Evolutionary conservation across 2,113 vertebrate species (phyloP).

Genomic region (Thalassoma bifasciatum): DNA sequence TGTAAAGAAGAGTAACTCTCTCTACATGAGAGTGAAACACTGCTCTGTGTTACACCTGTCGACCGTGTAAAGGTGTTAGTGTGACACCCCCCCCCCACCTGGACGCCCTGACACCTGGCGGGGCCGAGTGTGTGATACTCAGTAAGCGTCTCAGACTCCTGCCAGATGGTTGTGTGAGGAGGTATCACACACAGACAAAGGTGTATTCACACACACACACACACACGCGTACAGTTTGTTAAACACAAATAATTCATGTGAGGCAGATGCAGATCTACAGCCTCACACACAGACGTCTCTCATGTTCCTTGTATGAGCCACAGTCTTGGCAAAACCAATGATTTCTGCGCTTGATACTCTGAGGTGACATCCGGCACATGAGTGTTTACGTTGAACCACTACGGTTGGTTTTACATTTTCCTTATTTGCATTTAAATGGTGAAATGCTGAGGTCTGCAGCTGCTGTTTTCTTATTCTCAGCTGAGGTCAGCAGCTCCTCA

Average conservation of each 20-base stretch:
- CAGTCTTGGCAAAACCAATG: conserved; percentile 14
- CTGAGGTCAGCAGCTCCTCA: no score
- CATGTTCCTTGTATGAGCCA: conserved; percentile 4
- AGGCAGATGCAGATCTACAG: conserved; percentile 69
- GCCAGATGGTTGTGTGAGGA: conserved; percentile 74
- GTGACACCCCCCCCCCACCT: conserved; percentile 45
- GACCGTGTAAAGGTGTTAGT: conserved; percentile 55
- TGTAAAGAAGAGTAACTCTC: conserved; percentile 21
- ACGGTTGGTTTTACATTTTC: no score
- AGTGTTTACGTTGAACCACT: background rate
- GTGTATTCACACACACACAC: conserved; percentile 31
- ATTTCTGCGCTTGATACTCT: conserved; percentile 6
- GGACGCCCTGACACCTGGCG: conserved; percentile 69
- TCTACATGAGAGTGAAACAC: conserved; percentile 17
- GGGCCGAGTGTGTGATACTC: conserved; percentile 64
- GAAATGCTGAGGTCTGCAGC: no score
- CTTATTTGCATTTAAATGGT: no score
- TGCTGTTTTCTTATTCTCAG: no score
- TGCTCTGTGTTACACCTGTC: conserved; percentile 17
- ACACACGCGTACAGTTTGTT: conserved; percentile 45
- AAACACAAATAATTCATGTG: conserved; percentile 79
- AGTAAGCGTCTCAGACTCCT: conserved; percentile 66
- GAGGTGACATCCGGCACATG: background rate
- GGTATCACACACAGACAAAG: conserved; percentile 42
- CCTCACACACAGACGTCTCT: conserved; percentile 39